Evolutionary conservation across 2,797 vertebrate species (phyloP), one percentile per base, ranked within the genome.

Genomic region (Chlorospingus flavigularis): DNA sequence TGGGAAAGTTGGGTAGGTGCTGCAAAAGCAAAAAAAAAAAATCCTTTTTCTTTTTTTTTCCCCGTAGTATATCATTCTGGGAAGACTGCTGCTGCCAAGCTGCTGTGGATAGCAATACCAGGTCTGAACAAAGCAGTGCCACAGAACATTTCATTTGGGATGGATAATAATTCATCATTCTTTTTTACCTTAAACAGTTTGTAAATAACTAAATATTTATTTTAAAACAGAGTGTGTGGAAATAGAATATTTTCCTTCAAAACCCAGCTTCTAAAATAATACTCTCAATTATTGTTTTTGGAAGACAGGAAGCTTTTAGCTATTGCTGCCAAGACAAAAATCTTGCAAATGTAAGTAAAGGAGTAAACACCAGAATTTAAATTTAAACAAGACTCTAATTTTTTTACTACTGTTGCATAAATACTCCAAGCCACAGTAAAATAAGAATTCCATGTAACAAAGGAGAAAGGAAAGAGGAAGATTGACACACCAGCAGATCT

Each of bases 1-100:
- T 88, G 82, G 94, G 92, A 91, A 95, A 94, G 73, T 78, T 76
- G 63, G 81, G 54, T 88, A 83, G 70, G 55, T 91, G n/a, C 84
- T 88, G 66, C 51, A 92, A 86, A 86, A 79, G 86, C 19, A 89
- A 82, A 91, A 92, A 92, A 93, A 79, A 72, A 91, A 30, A 75
- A 74, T 24, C 3, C 13, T 13, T 33, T 63, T 75, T 37, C 3
- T 50, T 62, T 42, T 28, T 48, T 68, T 68, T 58, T 9, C 2
- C 1, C 13, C 8, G 11, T 30, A 75, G 30, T 31, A 11, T 31
- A 10, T 72, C 48, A 13, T 33, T 40, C 45, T 74, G 50, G 24
- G 11, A 80, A 86, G 66, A 55, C 23, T 81, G 51, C 12, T 90
- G 24, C 42, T 89, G 37, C 50, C 84, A 77, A 40, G 65, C 43